These are phyloP conservation scores for Rallus limicola DNA, from an alignment of 2,113 vertebrate species.

Conservation along the genomic window DNA sequence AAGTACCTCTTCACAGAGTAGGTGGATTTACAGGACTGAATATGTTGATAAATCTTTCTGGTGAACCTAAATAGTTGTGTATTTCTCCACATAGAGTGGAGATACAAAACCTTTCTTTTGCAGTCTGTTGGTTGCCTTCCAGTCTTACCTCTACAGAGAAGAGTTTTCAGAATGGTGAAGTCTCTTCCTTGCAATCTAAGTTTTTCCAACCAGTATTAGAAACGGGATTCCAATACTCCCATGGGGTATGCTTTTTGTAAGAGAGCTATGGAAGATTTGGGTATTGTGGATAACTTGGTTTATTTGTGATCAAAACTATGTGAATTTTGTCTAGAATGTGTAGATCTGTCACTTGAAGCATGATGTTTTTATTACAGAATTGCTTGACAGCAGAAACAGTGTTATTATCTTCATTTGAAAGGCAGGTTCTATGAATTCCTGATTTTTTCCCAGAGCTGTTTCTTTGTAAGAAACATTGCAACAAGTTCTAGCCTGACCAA, in stretches of 20 bases:
- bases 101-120: not conserved
- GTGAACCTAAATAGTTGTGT: not conserved
- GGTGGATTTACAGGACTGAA: not conserved
- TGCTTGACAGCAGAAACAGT: not conserved
- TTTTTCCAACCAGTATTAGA: not conserved
- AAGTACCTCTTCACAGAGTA: not conserved
- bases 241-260: not conserved
- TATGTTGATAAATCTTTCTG: constrained; percentile 16
- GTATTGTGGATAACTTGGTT: not conserved
- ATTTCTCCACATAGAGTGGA: not conserved
- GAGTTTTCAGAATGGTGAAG: not conserved
- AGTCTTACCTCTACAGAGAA: not conserved
- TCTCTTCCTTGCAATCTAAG: not conserved
- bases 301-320: not conserved
- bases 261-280: not conserved
- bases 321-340: not conserved
- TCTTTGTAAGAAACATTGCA: not conserved
- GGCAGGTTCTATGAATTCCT: not conserved
- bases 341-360: not conserved
- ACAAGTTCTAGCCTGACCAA: constrained; percentile 31
- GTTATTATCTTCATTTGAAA: not conserved
- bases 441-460: constrained; percentile 9
- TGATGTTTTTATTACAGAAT: not conserved
- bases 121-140: not conserved
- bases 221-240: not conserved